Conservation (phyloP, 2,113 vertebrate genomes). For the Embiotoca jacksoni region DNA sequence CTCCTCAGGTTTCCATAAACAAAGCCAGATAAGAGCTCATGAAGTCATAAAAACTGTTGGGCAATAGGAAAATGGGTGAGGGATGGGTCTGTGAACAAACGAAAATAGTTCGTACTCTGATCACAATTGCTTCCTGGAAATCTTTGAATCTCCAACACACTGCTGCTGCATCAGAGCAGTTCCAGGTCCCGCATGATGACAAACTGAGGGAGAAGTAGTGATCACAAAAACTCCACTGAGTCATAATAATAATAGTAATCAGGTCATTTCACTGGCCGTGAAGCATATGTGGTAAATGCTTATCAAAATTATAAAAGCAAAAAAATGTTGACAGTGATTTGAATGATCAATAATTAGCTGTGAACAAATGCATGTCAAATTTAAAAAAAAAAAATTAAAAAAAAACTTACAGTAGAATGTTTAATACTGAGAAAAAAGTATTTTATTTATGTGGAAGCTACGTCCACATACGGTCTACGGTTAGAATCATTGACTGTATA, state of each 20-base stretch:
- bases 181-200: not conserved
- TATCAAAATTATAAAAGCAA: not conserved
- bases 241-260: not conserved
- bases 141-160: not conserved
- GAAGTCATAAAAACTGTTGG: not conserved
- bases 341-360: too few species aligned
- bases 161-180: too few species aligned
- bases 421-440: too few species aligned
- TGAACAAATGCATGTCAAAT: too few species aligned
- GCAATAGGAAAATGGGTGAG: not conserved
- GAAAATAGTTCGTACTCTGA: not conserved
- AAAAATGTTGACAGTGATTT: too few species aligned
- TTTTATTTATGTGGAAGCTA: too few species aligned
- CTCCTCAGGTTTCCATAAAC: slow-evolving; percentile 15
- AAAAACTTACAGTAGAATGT: too few species aligned
- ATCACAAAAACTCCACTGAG: not conserved
- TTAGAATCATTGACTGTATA: too few species aligned
- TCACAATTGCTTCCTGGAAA: slow-evolving; percentile 3
- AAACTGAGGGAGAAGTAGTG: not conserved
- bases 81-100: not conserved
- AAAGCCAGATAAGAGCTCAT: not conserved
- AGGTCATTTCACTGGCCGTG: not conserved
- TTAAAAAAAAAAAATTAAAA: too few species aligned
- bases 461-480: too few species aligned
- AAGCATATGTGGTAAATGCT: not conserved